These are phyloP conservation scores for Philereme transversata DNA, from an alignment of 2,888 invertebrate genomes.

Conservation along the genomic window DNA sequence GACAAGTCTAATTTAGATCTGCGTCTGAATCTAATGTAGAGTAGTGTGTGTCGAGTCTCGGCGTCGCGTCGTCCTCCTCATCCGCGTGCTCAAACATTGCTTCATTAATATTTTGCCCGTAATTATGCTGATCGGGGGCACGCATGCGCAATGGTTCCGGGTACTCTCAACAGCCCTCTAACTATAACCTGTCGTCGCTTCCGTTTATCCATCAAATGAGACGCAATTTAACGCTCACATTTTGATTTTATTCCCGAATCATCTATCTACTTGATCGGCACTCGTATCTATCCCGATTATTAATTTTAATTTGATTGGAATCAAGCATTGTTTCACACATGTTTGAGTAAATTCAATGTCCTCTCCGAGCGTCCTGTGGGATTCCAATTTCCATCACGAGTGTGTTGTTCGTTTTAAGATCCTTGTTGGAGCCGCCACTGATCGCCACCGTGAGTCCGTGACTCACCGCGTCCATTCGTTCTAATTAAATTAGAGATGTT, in stretches of 20 bases:
- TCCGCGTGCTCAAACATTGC: conserved; percentile 29
- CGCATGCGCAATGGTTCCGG: conserved; percentile 49
- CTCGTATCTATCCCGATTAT: neutral
- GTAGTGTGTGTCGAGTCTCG: conserved; percentile 13
- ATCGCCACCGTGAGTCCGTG: conserved; percentile 19
- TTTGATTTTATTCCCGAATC: neutral
- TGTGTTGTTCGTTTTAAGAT: conserved; percentile 14
- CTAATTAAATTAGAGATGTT: conserved; percentile 37
- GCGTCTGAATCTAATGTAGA: conserved; percentile 39
- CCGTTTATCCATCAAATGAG: neutral
- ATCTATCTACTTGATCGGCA: neutral
- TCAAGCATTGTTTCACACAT: conserved; percentile 27
- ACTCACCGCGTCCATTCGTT: conserved; percentile 16
- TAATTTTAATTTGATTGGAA: neutral
- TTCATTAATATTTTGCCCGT: conserved; percentile 41
- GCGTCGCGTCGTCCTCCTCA: conserved; percentile 23
- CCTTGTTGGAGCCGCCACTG: conserved; percentile 15
- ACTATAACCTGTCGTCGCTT: neutral
- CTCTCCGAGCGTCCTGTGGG: conserved; percentile 2
- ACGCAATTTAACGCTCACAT: neutral
- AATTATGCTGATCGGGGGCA: conserved; percentile 41
- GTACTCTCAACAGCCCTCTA: conserved; percentile 1
- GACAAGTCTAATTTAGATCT: conserved; percentile 39
- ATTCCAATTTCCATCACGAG: conserved; percentile 4
- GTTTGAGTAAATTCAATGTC: conserved; percentile 4